A percentile compares a stretch with the other conserved stretches of the same genome.
These are phyloP conservation scores for Gambusia holbrooki DNA, from an alignment of 2,113 vertebrate genomes.

Conservation along the genomic window DNA sequence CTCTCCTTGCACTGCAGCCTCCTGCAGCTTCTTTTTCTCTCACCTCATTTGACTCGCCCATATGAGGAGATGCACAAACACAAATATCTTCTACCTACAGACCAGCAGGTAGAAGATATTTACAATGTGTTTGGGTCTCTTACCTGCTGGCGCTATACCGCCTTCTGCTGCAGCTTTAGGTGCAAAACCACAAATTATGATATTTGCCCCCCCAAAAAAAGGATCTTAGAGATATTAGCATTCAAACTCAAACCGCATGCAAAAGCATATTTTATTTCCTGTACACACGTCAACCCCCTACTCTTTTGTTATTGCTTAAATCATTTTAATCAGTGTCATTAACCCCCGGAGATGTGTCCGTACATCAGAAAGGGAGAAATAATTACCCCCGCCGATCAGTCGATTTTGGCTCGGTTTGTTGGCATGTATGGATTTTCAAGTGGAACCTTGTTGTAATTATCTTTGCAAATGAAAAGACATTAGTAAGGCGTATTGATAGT, in stretches of 20 bases:
- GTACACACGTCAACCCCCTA: conserved; percentile 37
- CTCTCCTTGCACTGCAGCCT: conserved; percentile 58
- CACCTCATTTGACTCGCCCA: conserved; percentile 20
- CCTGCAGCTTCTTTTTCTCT: conserved; percentile 19
- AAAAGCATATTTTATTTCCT: conserved; percentile 54
- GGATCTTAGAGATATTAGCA: conserved; percentile 29
- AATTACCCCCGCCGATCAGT: conserved; percentile 54
- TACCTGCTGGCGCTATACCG: conserved; percentile 3
- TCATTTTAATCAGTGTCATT: conserved; percentile 49
- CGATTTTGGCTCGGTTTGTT: conserved; percentile 55
- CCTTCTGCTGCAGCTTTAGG: conserved; percentile 39
- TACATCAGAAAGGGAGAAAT: conserved; percentile 51
- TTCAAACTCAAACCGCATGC: conserved; percentile 34
- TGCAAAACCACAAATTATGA: conserved; percentile 58
- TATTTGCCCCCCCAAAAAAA: conserved; percentile 45
- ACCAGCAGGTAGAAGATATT: background rate
- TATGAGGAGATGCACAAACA: conserved; percentile 1
- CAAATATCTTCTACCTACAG: conserved; percentile 30
- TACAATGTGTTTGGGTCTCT: conserved; percentile 17
- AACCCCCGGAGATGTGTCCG: conserved; percentile 34
- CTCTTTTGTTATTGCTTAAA: conserved; percentile 50
- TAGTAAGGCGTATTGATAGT: conserved; percentile 64
- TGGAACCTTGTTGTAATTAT: conserved; percentile 76
- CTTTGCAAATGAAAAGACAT: conserved; percentile 78
- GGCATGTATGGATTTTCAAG: conserved; percentile 69